A percentile compares a stretch with the other conserved stretches of the same genome.
These are phyloP conservation scores for Drosophila sulfurigaster DNA, from an alignment of 1,140 invertebrate species.

Conservation along the genomic window DNA sequence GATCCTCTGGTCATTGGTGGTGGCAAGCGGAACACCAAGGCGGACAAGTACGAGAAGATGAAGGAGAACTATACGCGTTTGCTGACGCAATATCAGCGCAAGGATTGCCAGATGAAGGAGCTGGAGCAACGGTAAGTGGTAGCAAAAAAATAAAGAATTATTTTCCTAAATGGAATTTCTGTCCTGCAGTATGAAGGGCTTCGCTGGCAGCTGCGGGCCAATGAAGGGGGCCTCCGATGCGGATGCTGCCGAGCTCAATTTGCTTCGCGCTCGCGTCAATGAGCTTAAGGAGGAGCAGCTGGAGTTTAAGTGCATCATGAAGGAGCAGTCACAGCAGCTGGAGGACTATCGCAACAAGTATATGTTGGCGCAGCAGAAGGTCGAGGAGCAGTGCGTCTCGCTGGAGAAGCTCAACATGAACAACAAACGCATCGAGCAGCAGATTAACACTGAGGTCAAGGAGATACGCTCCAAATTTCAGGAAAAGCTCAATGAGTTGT, in stretches of 20 bases:
- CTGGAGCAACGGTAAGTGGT: constrained; percentile 66
- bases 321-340: constrained; percentile 89
- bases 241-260: constrained; percentile 72
- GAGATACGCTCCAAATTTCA: constrained; percentile 91
- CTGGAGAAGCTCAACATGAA: constrained; percentile 91
- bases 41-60: constrained; percentile 76
- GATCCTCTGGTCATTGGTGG: constrained; percentile 74
- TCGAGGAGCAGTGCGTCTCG: constrained; percentile 90
- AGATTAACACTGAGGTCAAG: constrained; percentile 91
- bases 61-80: constrained; percentile 80
- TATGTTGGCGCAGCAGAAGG: constrained; percentile 89
- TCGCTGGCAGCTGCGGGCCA: constrained; percentile 45
- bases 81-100: constrained; percentile 73
- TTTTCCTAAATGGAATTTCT: not conserved
- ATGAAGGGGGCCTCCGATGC: constrained; percentile 53
- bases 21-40: constrained; percentile 72
- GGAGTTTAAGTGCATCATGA: constrained; percentile 88
- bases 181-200: constrained; percentile 66
- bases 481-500: constrained; percentile 90
- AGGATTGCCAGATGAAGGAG: constrained; percentile 80
- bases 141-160: not conserved
- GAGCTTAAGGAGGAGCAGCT: constrained; percentile 85
- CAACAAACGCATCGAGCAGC: constrained; percentile 90
- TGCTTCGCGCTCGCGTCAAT: constrained; percentile 69
- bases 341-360: constrained; percentile 92